phyloP scores from a whole-genome alignment of 2,797 vertebrate species.

The Sebastes vulpes region DNA sequence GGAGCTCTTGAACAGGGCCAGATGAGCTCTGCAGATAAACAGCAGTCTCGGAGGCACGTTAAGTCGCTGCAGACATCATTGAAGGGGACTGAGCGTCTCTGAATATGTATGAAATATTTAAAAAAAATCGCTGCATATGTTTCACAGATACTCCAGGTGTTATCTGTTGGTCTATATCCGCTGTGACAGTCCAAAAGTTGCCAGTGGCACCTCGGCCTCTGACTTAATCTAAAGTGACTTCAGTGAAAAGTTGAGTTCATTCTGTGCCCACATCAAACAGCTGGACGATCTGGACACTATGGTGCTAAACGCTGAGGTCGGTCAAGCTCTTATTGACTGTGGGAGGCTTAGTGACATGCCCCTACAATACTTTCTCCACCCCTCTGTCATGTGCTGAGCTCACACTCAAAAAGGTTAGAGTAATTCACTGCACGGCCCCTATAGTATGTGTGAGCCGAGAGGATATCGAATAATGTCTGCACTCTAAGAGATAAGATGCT shows the following conservation, averaged over 20 bases:
- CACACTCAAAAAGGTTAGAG: conserved; percentile 55
- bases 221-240: conserved; percentile 30
- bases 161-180: conserved; percentile 47
- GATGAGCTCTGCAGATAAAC: conserved; percentile 55
- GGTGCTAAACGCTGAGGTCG: conserved; percentile 57
- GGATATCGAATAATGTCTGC: conserved; percentile 67
- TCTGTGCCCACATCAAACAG: conserved; percentile 59
- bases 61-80: conserved; percentile 56
- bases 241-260: conserved; percentile 54
- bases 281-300: conserved; percentile 46
- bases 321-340: conserved; percentile 79
- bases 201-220: conserved; percentile 32
- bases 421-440: conserved; percentile 28
- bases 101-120: conserved; percentile 35
- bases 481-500: conserved; percentile 72
- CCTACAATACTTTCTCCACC: conserved; percentile 77
- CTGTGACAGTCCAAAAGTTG: conserved; percentile 47
- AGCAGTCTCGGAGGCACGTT: conserved; percentile 50
- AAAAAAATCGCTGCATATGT: conserved; percentile 35
- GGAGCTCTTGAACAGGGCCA: conserved; percentile 39
- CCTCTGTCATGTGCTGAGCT: conserved; percentile 75
- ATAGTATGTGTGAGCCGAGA: conserved; percentile 37
- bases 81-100: conserved; percentile 36
- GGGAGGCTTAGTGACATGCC: conserved; percentile 60
- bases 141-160: conserved; percentile 52